phyloP scores from a whole-genome alignment of 2,888 invertebrate species.

The Exephanes ischioxanthus region DNA sequence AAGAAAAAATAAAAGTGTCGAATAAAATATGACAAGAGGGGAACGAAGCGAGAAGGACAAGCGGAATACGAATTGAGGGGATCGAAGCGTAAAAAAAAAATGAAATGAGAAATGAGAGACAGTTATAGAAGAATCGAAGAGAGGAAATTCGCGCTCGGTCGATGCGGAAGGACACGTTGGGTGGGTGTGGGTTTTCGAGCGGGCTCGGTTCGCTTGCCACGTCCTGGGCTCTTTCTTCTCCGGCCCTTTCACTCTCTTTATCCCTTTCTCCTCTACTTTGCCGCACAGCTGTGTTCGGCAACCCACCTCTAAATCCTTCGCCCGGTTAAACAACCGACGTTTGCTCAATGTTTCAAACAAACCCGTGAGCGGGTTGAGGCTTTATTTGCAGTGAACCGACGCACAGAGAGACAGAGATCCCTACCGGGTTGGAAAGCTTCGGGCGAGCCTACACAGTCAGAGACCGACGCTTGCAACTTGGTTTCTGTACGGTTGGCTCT shows the following conservation, averaged over 20 bases:
- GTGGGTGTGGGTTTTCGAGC: conserved; percentile 36
- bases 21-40: conserved; percentile 18
- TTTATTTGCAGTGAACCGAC: conserved; percentile 80
- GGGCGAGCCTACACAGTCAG: conserved; percentile 46
- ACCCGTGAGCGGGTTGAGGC: conserved; percentile 76
- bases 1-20: conserved; percentile 1
- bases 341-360: conserved; percentile 81
- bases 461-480: conserved; percentile 49
- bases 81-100: conserved; percentile 18
- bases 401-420: conserved; percentile 68
- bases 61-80: neutral
- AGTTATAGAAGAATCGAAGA: conserved; percentile 51
- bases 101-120: conserved; percentile 57
- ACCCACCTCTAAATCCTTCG: conserved; percentile 73
- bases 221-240: conserved; percentile 37
- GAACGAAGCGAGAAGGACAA: conserved; percentile 2
- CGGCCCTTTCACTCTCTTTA: conserved; percentile 31
- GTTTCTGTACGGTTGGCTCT: conserved; percentile 53
- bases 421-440: conserved; percentile 58
- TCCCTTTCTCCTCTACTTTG: conserved; percentile 52
- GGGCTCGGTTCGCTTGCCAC: conserved; percentile 35
- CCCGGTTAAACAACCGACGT: conserved; percentile 79
- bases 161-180: conserved; percentile 61
- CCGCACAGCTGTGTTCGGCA: conserved; percentile 69
- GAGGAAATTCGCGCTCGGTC: conserved; percentile 51